These are phyloP conservation scores for Ceratina australensis DNA, from an alignment of 1,140 invertebrate genomes.

Conservation along the genomic window DNA sequence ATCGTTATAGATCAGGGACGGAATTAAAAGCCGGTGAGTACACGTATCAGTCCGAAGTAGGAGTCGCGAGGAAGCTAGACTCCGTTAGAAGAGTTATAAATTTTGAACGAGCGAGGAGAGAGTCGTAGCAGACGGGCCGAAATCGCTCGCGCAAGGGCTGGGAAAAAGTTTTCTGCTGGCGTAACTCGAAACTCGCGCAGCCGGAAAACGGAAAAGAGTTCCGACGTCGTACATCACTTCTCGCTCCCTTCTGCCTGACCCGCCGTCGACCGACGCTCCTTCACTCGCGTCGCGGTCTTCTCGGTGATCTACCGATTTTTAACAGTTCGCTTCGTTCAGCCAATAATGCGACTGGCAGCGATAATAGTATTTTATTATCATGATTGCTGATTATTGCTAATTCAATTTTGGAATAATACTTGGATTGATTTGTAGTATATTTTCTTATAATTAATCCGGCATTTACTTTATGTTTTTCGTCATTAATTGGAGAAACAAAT, in stretches of 20 bases:
- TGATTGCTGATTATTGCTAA: neutral
- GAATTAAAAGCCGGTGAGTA: conserved; percentile 42
- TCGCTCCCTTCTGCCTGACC: conserved; percentile 39
- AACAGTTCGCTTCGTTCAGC: neutral
- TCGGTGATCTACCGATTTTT: conserved; percentile 36
- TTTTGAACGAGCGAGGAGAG: conserved; percentile 67
- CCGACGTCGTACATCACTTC: conserved; percentile 74
- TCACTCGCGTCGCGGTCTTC: conserved; percentile 57
- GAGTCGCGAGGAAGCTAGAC: conserved; percentile 68
- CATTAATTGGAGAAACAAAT: neutral
- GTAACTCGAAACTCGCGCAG: conserved; percentile 76
- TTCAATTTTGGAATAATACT: too few relatives aligned
- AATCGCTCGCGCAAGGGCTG: conserved; percentile 69
- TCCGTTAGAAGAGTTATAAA: conserved; percentile 77
- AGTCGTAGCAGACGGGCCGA: conserved; percentile 50
- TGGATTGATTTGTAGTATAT: neutral
- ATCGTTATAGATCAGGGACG: conserved; percentile 26
- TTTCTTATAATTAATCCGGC: too few relatives aligned
- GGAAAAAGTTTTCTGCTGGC: conserved; percentile 74
- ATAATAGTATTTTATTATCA: neutral
- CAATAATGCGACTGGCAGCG: neutral
- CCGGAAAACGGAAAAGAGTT: conserved; percentile 74
- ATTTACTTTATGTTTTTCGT: neutral
- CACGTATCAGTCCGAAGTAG: conserved; percentile 36
- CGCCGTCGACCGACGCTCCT: conserved; percentile 26